Evolutionary conservation across 1,140 invertebrate genomes (phyloP).

Genomic region (Samia ricini): DNA sequence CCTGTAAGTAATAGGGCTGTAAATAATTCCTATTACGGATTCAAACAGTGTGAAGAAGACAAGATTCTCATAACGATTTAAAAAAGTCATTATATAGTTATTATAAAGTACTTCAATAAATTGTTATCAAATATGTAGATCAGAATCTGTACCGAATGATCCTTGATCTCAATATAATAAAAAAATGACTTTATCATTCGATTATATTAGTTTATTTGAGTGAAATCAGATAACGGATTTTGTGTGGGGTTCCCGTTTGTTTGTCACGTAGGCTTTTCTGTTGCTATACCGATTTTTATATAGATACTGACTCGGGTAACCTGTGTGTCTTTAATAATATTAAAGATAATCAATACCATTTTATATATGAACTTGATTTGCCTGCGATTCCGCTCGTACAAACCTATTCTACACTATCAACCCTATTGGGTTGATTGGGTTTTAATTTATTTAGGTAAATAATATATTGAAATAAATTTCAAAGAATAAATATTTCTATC

Average conservation of each 20-base stretch:
- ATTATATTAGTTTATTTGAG: not conserved
- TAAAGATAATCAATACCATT: too few relatives aligned
- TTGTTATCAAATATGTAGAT: not conserved
- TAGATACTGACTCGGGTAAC: too few relatives aligned
- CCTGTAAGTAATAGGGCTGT: too few relatives aligned
- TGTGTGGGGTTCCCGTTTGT: not conserved
- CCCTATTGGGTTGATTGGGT: too few relatives aligned
- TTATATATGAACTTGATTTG: too few relatives aligned
- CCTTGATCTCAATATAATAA: not conserved
- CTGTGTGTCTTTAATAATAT: too few relatives aligned
- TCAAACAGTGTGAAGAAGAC: not conserved
- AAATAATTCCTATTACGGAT: too few relatives aligned
- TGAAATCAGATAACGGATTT: not conserved
- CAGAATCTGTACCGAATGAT: not conserved
- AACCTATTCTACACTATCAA: too few relatives aligned
- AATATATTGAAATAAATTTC: too few relatives aligned
- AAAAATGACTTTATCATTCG: not conserved
- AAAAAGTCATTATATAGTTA: not conserved
- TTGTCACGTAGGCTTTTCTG: not conserved
- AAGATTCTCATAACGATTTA: not conserved
- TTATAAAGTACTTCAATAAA: not conserved
- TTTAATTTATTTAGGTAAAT: too few relatives aligned
- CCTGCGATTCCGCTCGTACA: too few relatives aligned
- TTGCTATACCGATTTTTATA: not conserved
- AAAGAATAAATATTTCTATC: too few relatives aligned